Evolutionary conservation across 2,888 invertebrate genomes (phyloP), one percentile per base, ranked within the genome.

Genomic region (Monopis laevigella): DNA sequence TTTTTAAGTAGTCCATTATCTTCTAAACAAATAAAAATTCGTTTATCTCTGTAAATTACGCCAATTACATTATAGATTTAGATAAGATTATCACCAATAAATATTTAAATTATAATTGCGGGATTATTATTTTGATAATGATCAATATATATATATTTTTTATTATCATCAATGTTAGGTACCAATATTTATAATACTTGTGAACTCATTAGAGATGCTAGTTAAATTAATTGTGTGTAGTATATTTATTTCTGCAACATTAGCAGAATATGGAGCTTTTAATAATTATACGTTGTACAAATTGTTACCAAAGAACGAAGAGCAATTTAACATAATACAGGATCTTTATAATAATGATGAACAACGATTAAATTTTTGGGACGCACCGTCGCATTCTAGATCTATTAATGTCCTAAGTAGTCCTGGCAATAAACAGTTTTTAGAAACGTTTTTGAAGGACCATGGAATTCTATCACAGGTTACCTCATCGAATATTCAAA

Each of bases 231-330:
- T 32, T 32, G 32, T 32, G 16, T 17, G 14, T 17, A 17, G 32
- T 17, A 32, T 32, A 16, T 36, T 36, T 11, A 7, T 19, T 36
- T 5, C 36, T 3, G 5, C 21, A n/a, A 7, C 36, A 11, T 12
- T 36, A 7, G 40, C 18, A 7, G 67, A 62, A 47, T 62, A 62
- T 24, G 56, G 67, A 43, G 51, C 66, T 13, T 75, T 60, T 40
- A 71, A 74, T 38, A 72, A 74, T 44, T 68, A 72, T 47, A 58
- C 65, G 12, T 70, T 88, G 5, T 87, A 83, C 49, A 80, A 84
- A 55, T 60, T 86, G 3, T 55, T 63, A 1, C 84, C 87, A 0
- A 58, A 65, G 44, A 82, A 65, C 48, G 49, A 54, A 1, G 58
- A 70, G 1, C 82, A 88, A 27, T 55, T 85, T 17, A 58, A 62